Conservation (phyloP, 2,797 vertebrate species). For the Danionella dracula region DNA sequence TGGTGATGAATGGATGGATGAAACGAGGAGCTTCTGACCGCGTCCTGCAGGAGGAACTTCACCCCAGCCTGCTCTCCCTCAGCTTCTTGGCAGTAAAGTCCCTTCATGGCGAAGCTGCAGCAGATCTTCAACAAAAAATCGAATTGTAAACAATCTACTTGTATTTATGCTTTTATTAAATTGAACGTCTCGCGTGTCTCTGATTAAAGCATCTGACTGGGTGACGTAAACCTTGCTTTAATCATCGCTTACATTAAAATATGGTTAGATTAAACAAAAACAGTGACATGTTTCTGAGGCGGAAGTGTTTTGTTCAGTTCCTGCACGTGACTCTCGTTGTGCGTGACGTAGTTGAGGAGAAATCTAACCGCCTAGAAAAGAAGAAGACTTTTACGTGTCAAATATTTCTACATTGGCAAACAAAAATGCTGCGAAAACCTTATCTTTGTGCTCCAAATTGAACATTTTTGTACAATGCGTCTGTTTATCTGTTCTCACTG, state of each 20-base stretch:
- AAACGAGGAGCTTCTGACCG: constrained; percentile 61
- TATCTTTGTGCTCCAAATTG: no score
- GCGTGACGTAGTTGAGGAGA: background rate
- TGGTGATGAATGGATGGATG: no score
- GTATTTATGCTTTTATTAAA: no score
- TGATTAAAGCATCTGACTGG: background rate
- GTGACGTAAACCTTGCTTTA: background rate
- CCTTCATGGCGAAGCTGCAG: constrained; percentile 73
- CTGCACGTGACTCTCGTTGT: background rate
- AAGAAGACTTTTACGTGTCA: background rate
- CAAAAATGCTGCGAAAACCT: no score
- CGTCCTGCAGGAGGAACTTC: constrained; percentile 85
- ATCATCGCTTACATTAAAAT: no score
- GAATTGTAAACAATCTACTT: no score
- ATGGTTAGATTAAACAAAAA: no score
- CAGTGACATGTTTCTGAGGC: background rate
- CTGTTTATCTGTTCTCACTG: no score
- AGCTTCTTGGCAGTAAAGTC: constrained; percentile 77
- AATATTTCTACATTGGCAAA: no score
- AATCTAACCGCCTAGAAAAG: background rate
- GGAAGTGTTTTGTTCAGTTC: constrained; percentile 20
- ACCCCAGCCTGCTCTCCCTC: constrained; percentile 68
- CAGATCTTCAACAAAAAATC: background rate
- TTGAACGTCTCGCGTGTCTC: background rate
- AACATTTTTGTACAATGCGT: no score